Conservation (phyloP, 2,113 vertebrate genomes). For the Eonycteris spelaea region DNA sequence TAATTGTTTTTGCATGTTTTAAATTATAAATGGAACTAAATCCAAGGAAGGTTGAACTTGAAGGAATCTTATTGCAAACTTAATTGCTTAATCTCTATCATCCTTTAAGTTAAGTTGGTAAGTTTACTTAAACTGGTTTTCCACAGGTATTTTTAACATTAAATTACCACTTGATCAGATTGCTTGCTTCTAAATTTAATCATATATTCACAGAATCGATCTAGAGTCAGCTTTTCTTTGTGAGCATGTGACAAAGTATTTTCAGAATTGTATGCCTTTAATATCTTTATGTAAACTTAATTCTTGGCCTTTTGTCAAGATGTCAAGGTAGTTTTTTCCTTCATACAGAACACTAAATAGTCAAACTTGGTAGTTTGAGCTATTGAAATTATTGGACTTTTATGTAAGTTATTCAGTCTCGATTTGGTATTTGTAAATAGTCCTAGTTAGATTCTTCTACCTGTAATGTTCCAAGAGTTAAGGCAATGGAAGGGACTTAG, state of each 20-base stretch:
- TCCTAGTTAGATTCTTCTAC: background rate
- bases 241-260: background rate
- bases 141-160: background rate
- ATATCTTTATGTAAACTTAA: background rate
- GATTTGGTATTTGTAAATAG: constrained; percentile 59
- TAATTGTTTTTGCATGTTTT: constrained; percentile 32
- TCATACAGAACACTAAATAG: background rate
- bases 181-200: background rate
- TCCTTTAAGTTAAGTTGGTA: background rate
- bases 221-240: background rate
- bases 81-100: background rate
- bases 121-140: background rate
- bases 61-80: background rate
- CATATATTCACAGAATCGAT: background rate
- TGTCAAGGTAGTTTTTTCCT: background rate
- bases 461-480: background rate
- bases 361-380: background rate
- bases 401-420: background rate
- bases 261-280: background rate
- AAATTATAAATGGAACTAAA: background rate
- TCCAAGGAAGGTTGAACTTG: background rate
- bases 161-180: background rate
- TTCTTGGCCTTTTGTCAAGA: constrained; percentile 2
- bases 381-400: background rate
- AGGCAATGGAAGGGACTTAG: background rate